phyloP scores from a whole-genome alignment of 2,888 invertebrate genomes.

The Glaucopsyche alexis region DNA sequence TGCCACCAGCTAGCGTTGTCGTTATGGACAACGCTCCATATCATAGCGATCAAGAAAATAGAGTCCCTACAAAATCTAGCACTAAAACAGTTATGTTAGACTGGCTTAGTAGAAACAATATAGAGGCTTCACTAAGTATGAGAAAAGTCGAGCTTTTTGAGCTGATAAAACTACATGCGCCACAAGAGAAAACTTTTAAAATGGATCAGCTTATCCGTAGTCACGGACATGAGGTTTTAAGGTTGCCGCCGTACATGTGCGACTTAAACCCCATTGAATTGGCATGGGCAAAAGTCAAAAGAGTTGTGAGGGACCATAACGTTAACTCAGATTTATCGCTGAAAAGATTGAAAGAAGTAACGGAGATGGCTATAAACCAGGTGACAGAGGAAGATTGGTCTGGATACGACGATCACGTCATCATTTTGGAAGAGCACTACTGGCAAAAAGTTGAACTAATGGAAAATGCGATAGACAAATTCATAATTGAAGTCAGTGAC shows the following conservation, averaged over 20 bases:
- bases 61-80: too few relatives aligned
- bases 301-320: constrained; percentile 34
- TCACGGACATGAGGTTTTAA: constrained; percentile 32
- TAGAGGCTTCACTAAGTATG: too few relatives aligned
- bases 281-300: constrained; percentile 36
- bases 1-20: too few relatives aligned
- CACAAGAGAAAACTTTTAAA: constrained; percentile 30
- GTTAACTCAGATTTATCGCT: constrained; percentile 35
- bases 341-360: constrained; percentile 32
- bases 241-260: constrained; percentile 37
- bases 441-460: too few relatives aligned
- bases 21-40: too few relatives aligned
- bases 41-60: too few relatives aligned
- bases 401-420: constrained; percentile 35
- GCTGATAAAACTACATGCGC: too few relatives aligned
- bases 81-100: too few relatives aligned
- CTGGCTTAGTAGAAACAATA: too few relatives aligned
- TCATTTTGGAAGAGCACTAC: constrained; percentile 33
- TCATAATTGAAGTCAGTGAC: constrained; percentile 33
- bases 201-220: constrained; percentile 33
- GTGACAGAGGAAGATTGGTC: constrained; percentile 36
- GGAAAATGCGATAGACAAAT: too few relatives aligned
- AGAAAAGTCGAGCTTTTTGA: too few relatives aligned
- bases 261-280: constrained; percentile 39
- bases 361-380: constrained; percentile 32